phyloP scores from a whole-genome alignment of 2,888 invertebrate genomes.

The Brachynemurus nebulosus region DNA sequence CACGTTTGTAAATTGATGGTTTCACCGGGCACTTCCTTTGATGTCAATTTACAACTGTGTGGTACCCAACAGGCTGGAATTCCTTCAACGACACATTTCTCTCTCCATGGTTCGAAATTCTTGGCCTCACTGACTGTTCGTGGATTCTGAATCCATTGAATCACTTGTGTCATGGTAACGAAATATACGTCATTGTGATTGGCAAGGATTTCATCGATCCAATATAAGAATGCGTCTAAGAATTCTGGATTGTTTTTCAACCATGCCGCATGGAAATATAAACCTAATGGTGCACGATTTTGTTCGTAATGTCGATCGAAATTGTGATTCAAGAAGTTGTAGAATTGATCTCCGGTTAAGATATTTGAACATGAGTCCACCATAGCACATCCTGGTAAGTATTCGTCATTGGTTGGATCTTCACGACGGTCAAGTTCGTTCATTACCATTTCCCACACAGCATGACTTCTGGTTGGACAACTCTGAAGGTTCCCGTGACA shows the following conservation, averaged over 20 bases:
- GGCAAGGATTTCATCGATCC: conserved; percentile 78
- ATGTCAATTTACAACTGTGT: conserved; percentile 79
- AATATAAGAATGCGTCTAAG: conserved; percentile 81
- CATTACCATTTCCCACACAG: conserved; percentile 94
- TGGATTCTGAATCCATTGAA: conserved; percentile 92
- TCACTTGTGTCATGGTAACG: conserved; percentile 91
- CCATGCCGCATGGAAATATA: conserved; percentile 92
- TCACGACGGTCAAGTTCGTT: conserved; percentile 86
- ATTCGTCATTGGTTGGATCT: conserved; percentile 79
- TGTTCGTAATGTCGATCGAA: conserved; percentile 85
- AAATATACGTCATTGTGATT: conserved; percentile 87
- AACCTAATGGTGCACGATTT: conserved; percentile 75
- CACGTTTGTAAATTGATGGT: conserved; percentile 89
- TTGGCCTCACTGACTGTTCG: conserved; percentile 70
- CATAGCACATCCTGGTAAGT: conserved; percentile 84
- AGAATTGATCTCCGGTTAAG: conserved; percentile 82
- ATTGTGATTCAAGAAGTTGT: conserved; percentile 86
- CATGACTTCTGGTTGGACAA: conserved; percentile 83
- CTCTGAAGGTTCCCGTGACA: conserved; percentile 87
- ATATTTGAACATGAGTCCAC: conserved; percentile 92
- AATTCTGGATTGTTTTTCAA: conserved; percentile 85
- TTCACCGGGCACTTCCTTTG: conserved; percentile 88
- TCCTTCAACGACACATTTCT: conserved; percentile 82
- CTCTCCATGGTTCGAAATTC: conserved; percentile 90
- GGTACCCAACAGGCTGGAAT: conserved; percentile 75